A percentile compares a stretch with the other conserved stretches of the same genome.
Conservation (phyloP, 2,113 vertebrate genomes). For the Telmatochromis sp. region DNA sequence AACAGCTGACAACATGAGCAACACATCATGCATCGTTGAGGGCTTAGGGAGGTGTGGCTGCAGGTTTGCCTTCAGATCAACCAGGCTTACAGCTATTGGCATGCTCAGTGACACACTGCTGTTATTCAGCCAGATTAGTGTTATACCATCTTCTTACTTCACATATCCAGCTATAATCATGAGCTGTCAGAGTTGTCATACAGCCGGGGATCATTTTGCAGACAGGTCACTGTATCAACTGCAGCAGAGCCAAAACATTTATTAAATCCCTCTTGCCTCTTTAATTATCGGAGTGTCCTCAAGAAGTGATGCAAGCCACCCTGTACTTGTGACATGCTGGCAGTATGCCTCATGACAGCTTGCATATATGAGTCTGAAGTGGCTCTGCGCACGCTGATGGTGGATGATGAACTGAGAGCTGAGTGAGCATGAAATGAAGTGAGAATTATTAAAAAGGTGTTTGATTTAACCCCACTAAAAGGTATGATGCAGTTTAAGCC, state of each 20-base stretch:
- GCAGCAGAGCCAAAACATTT: slow-evolving; percentile 45
- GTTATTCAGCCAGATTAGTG: slow-evolving; percentile 62
- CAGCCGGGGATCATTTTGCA: slow-evolving; percentile 42
- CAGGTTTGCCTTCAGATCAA: slow-evolving; percentile 2
- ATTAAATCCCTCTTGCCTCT: slow-evolving; percentile 59
- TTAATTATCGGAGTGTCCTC: slow-evolving; percentile 63
- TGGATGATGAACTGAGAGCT: slow-evolving; percentile 47
- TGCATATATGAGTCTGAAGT: slow-evolving; percentile 39
- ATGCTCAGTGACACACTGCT: slow-evolving; percentile 44
- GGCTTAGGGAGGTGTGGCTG: slow-evolving; percentile 11
- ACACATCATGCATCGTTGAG: background rate
- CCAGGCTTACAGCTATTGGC: slow-evolving; percentile 22
- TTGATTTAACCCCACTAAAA: slow-evolving; percentile 36
- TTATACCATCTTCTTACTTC: slow-evolving; percentile 41
- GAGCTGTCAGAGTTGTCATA: slow-evolving; percentile 48
- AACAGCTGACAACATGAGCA: background rate
- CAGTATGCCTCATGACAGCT: slow-evolving; percentile 40
- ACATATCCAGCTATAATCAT: slow-evolving; percentile 59
- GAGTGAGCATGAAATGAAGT: slow-evolving; percentile 40
- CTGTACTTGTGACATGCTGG: slow-evolving; percentile 60
- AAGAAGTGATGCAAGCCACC: slow-evolving; percentile 49
- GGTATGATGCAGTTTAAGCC: slow-evolving; percentile 29
- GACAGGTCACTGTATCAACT: slow-evolving; percentile 58
- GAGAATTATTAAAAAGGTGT: slow-evolving; percentile 44
- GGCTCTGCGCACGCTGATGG: slow-evolving; percentile 22